Percentiles rank a stretch among this genome's conserved stretches.
phyloP scores from a whole-genome alignment of 2,888 invertebrate genomes.

The Idaea aversata region DNA sequence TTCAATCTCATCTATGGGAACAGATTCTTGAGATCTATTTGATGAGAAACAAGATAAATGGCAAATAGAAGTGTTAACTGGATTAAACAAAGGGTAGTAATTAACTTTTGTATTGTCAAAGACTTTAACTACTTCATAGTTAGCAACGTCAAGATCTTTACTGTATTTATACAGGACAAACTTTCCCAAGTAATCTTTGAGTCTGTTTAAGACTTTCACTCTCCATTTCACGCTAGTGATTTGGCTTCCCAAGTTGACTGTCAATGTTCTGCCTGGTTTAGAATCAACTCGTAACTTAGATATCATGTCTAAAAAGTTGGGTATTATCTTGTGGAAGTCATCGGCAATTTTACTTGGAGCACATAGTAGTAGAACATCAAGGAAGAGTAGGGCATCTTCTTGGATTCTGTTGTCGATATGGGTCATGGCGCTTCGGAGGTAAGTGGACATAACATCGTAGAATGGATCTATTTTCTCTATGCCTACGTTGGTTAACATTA shows the following conservation, averaged over 20 bases:
- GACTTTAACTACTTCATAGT: constrained; percentile 31
- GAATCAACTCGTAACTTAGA: constrained; percentile 85
- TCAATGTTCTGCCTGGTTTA: constrained; percentile 84
- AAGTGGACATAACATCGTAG: constrained; percentile 87
- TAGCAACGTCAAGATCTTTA: constrained; percentile 23
- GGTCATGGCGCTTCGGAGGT: constrained; percentile 93
- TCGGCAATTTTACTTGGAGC: constrained; percentile 83
- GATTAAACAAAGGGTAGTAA: constrained; percentile 56
- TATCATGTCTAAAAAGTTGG: constrained; percentile 91
- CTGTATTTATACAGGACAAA: constrained; percentile 55
- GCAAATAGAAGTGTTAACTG: constrained; percentile 55
- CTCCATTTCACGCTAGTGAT: constrained; percentile 90
- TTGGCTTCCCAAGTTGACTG: constrained; percentile 85
- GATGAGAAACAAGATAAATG: constrained; percentile 65
- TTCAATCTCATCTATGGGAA: constrained; percentile 62
- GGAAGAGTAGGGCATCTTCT: constrained; percentile 89
- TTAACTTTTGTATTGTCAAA: constrained; percentile 52
- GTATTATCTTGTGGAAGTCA: constrained; percentile 85
- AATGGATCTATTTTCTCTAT: constrained; percentile 84
- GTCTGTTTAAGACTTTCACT: constrained; percentile 85
- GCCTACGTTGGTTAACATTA: constrained; percentile 63
- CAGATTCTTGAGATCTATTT: constrained; percentile 53
- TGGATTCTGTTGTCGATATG: constrained; percentile 90
- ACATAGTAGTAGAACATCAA: constrained; percentile 87
- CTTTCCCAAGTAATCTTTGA: constrained; percentile 77